These are phyloP conservation scores for Caretta caretta DNA, from an alignment of 2,113 vertebrate genomes.

Conservation along the genomic window DNA sequence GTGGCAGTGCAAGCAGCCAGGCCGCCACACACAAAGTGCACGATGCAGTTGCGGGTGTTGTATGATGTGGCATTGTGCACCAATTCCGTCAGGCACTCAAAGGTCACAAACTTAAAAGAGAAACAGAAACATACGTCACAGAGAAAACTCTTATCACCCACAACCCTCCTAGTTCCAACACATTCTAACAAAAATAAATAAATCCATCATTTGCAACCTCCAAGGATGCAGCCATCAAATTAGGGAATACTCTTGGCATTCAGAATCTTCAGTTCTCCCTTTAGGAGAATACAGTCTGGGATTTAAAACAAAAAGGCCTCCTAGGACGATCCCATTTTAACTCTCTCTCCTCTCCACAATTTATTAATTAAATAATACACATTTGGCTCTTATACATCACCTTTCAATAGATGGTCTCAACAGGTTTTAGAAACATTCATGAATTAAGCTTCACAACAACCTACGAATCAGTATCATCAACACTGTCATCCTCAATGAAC, in stretches of 20 bases:
- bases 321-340: not conserved
- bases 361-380: not conserved
- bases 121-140: not conserved
- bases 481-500: not conserved
- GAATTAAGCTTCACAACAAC: not conserved
- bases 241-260: fast-evolving
- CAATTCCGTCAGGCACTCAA: conserved; percentile 88
- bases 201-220: not conserved
- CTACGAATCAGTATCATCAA: not conserved
- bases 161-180: not conserved
- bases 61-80: conserved; percentile 80
- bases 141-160: not conserved
- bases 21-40: conserved; percentile 93
- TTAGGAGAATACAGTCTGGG: not conserved
- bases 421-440: not conserved
- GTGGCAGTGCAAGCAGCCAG: conserved; percentile 89
- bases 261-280: not conserved
- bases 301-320: not conserved
- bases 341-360: not conserved
- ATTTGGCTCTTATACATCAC: not conserved
- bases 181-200: not conserved
- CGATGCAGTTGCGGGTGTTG: conserved; percentile 74
- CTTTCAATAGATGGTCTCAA: not conserved
- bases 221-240: not conserved
- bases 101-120: conserved; percentile 87